phyloP scores from a whole-genome alignment of 1,140 invertebrate genomes.

The Ceratina calcarata region DNA sequence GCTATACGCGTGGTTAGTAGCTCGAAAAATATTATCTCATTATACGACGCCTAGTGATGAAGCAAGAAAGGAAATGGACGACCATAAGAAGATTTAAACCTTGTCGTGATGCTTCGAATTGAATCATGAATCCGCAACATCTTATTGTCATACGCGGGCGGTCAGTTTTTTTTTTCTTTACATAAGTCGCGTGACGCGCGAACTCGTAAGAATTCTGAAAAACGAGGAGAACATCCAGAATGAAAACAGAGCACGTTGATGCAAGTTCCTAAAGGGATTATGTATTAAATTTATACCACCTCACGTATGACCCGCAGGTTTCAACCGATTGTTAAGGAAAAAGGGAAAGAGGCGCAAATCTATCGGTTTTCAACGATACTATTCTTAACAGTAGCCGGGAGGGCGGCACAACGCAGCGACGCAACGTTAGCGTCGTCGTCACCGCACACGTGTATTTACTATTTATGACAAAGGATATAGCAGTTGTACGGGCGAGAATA shows the following conservation, averaged over 20 bases:
- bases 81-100: background rate
- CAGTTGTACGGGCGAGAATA: constrained; percentile 47
- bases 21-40: background rate
- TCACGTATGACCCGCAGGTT: no score
- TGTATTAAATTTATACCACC: no score
- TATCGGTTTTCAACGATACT: no score
- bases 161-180: background rate
- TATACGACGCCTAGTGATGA: background rate
- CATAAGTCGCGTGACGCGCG: no score
- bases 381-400: background rate
- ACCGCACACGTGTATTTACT: constrained; percentile 53
- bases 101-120: background rate
- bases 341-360: no score
- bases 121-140: background rate
- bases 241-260: no score
- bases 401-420: background rate
- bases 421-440: constrained; percentile 17
- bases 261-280: no score
- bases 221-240: no score
- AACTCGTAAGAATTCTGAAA: no score
- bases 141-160: no score
- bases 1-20: background rate
- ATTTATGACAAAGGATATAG: constrained; percentile 54
- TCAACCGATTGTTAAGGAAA: no score
- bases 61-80: background rate